Conservation (phyloP, 1,140 invertebrate genomes). For the Aphaenogaster floridana region DNA sequence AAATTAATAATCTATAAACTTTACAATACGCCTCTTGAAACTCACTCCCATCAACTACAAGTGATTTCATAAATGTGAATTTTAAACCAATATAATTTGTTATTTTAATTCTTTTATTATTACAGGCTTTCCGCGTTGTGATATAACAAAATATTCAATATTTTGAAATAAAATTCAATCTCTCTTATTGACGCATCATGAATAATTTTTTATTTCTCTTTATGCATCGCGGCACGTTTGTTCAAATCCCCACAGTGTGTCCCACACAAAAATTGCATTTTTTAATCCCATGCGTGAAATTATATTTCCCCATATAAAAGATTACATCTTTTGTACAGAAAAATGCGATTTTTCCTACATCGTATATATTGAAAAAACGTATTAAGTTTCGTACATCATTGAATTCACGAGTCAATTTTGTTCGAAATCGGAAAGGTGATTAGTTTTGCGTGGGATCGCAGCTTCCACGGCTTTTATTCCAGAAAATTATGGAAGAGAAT, state of each 20-base stretch:
- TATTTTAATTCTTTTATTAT: neutral
- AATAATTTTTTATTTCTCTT: conserved; percentile 6
- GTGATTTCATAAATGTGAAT: neutral
- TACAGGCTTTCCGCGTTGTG: neutral
- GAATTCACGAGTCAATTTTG: conserved; percentile 38
- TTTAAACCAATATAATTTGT: neutral
- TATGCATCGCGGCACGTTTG: neutral
- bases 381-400: conserved; percentile 22
- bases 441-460: conserved; percentile 32
- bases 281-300: conserved; percentile 22
- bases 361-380: conserved; percentile 10
- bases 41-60: neutral
- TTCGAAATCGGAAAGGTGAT: conserved; percentile 45
- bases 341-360: conserved; percentile 39
- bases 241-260: neutral
- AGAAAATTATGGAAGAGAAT: conserved; percentile 35
- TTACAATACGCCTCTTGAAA: neutral
- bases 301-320: conserved; percentile 8
- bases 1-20: conserved; percentile 15
- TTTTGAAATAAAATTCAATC: conserved; percentile 9
- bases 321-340: conserved; percentile 19
- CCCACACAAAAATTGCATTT: conserved; percentile 7
- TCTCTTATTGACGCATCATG: neutral
- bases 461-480: conserved; percentile 31
- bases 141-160: conserved; percentile 2